These are phyloP conservation scores for Trichogramma pretiosum DNA, from an alignment of 1,140 invertebrate species.

Conservation along the genomic window DNA sequence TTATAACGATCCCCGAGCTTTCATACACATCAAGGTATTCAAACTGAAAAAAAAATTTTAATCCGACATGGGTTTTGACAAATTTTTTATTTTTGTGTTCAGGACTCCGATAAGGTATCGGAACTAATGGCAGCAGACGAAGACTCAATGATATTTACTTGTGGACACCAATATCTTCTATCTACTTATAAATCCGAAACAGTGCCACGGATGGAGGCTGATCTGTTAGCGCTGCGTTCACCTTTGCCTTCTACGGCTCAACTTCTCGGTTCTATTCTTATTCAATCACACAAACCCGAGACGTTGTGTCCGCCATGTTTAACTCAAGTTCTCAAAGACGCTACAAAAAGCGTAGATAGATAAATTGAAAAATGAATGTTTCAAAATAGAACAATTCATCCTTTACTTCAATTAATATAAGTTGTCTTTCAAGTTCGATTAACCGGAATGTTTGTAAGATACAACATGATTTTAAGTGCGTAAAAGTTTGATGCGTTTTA, in stretches of 20 bases:
- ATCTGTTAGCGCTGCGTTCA: slow-evolving; percentile 32
- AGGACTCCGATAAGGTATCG: slow-evolving; percentile 35
- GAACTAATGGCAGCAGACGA: slow-evolving; percentile 34
- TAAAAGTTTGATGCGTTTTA: too few relatives aligned
- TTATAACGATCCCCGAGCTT: slow-evolving; percentile 35
- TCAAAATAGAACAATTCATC: too few relatives aligned
- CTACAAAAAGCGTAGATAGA: neutral
- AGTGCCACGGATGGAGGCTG: slow-evolving; percentile 39
- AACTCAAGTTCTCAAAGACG: slow-evolving; percentile 28
- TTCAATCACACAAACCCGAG: slow-evolving; percentile 30
- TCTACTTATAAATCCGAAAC: slow-evolving; percentile 35
- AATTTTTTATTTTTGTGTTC: slow-evolving; percentile 2
- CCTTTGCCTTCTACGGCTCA: slow-evolving; percentile 38
- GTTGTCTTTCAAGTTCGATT: too few relatives aligned
- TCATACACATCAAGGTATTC: slow-evolving; percentile 41
- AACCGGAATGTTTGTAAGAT: too few relatives aligned
- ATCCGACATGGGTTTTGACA: neutral
- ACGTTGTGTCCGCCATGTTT: slow-evolving; percentile 39
- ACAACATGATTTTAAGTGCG: too few relatives aligned
- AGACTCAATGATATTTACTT: slow-evolving; percentile 42
- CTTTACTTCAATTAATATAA: too few relatives aligned
- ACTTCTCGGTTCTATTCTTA: slow-evolving; percentile 33
- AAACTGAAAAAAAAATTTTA: slow-evolving; percentile 1
- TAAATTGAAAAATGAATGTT: too few relatives aligned
- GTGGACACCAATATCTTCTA: slow-evolving; percentile 41